Base-by-base conservation (phyloP, 2,888 invertebrate genomes). In the Mesoligia furuncula region DNA sequence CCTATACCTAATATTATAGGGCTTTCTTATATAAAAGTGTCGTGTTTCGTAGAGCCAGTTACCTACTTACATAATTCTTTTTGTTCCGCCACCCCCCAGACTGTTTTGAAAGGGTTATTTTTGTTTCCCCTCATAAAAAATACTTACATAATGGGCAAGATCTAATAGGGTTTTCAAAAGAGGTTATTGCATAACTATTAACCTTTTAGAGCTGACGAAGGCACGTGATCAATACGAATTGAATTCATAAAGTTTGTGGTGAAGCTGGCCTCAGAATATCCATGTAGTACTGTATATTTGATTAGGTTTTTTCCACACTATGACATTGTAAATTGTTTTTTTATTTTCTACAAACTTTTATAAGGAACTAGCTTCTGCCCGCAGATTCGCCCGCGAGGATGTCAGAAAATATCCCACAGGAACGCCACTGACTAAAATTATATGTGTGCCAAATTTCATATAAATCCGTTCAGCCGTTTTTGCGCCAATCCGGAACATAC, bases 41-140 rank as follows among this genome's bases (percentile, higher is more conserved):
- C 15, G 31, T 54, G 27, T 54, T 70, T 45, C 31, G 15, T 7
- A 5, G 24, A 62, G 31, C 31, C 31, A 31, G 62, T 31, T 68
- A 31, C 15, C 15, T 48, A 31, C 15, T 24, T 48, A 67, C 11
- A 51, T 15, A 31, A 36, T 51, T 68, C 5, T 36, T 36, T 51
- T 15, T 62, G 31, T 45, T 36, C 31, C 36, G 9, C 11, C n/a
- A 45, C 42, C 57, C 45, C 1, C 17, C 20, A 27, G 2, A 5
- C 24, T 17, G 13, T 15, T 45, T 24, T 45, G 27, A 76, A 48
- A 65, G 45, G 76, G 64, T 17, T 76, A 66, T 59, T 59, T 48
- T 39, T 39, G 17, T 24, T 27, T 45, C 8, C 36, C 24, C 45
- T 51, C 17, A 15, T 65, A n/a, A 17, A 24, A 62, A 57, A 24